Evolutionary conservation across 2,113 vertebrate genomes (phyloP).

Genomic region (Rhineura floridana): DNA sequence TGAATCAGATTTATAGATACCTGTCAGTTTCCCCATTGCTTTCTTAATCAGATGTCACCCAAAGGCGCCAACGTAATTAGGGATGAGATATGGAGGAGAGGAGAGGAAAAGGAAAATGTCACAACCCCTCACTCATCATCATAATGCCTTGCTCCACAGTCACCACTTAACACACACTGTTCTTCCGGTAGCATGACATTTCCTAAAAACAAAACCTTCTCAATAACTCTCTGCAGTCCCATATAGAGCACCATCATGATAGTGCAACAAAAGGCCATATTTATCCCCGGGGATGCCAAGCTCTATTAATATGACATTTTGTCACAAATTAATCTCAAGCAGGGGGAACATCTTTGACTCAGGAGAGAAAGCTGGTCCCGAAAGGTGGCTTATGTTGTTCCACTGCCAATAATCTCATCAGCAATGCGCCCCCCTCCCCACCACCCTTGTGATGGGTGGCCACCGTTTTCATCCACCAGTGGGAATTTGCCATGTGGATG

Average conservation of each 20-base stretch:
- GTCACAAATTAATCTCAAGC: conserved; percentile 68
- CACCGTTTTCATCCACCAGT: background rate
- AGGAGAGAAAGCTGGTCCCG: conserved; percentile 53
- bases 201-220: conserved; percentile 52
- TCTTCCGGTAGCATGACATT: conserved; percentile 64
- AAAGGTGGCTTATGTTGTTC: conserved; percentile 64
- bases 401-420: conserved; percentile 41
- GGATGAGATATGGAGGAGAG: conserved; percentile 70
- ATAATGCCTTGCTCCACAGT: conserved; percentile 39
- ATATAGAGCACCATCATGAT: conserved; percentile 52
- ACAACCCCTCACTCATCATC: conserved; percentile 48
- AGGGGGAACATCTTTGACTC: conserved; percentile 65
- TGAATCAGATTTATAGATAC: conserved; percentile 43
- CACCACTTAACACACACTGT: conserved; percentile 40
- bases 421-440: background rate
- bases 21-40: conserved; percentile 40
- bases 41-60: conserved; percentile 59
- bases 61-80: conserved; percentile 62
- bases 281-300: conserved; percentile 65
- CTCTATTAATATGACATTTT: conserved; percentile 71
- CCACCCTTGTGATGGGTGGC: background rate
- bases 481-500: too few relatives aligned
- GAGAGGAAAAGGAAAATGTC: conserved; percentile 60
- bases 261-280: conserved; percentile 67
- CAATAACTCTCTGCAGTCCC: conserved; percentile 66